Evolutionary conservation across 2,797 vertebrate species (phyloP).

Genomic region (Sciurus vulgaris): DNA sequence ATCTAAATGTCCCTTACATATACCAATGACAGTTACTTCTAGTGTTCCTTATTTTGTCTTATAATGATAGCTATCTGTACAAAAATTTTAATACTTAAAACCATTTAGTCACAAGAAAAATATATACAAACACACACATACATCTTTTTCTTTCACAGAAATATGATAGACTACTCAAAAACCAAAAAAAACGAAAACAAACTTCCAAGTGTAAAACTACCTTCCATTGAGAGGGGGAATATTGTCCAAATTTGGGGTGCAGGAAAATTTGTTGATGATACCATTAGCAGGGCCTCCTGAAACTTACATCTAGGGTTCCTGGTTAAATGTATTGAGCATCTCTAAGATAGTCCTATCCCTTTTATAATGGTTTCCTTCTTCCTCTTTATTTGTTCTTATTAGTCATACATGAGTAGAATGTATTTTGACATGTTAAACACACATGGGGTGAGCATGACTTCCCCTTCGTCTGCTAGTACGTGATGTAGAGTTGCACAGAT

Average conservation of each 20-base stretch:
- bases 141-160: not conserved
- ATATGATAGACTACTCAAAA: not conserved
- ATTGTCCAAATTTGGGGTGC: not conserved
- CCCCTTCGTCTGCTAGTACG: too few species aligned
- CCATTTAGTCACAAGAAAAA: not conserved
- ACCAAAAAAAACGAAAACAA: too few species aligned
- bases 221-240: not conserved
- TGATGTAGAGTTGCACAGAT: too few species aligned
- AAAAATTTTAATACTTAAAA: not conserved
- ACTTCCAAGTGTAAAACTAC: not conserved
- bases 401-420: too few species aligned
- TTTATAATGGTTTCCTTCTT: not conserved
- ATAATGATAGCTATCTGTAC: not conserved
- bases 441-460: too few species aligned
- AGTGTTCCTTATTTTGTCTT: not conserved
- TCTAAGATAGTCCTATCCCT: not conserved
- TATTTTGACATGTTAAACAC: too few species aligned
- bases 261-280: not conserved
- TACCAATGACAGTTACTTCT: too few species aligned
- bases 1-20: too few species aligned
- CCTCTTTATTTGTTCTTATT: too few species aligned
- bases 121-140: not conserved
- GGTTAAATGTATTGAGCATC: not conserved
- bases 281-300: not conserved
- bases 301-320: not conserved